Conservation (phyloP, 1,140 invertebrate species). For the Goniozus legneri region DNA sequence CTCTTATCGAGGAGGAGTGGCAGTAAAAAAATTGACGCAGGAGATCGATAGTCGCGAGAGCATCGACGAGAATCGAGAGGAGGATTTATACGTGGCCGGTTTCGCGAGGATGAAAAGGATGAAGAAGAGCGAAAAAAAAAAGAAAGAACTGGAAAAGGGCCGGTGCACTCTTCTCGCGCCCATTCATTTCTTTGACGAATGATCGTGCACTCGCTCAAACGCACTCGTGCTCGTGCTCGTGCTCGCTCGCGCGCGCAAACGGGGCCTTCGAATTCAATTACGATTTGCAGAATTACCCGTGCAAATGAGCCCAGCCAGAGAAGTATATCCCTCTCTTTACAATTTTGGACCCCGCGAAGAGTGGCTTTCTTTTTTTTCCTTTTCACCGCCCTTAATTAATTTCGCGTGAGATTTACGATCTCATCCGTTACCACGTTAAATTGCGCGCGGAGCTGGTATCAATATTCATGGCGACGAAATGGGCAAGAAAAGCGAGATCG, state of each 20-base stretch:
- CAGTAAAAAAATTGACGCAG: no score
- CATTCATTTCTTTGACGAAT: constrained; percentile 34
- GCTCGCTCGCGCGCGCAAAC: not conserved
- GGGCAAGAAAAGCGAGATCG: no score
- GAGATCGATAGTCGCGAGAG: no score
- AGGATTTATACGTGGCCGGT: no score
- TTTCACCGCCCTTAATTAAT: constrained; percentile 24
- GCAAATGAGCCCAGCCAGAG: constrained; percentile 21
- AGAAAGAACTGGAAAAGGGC: not conserved
- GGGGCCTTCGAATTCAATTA: constrained; percentile 28
- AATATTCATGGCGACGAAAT: constrained; percentile 24
- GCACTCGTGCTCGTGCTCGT: not conserved
- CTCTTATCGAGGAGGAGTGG: no score
- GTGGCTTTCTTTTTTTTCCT: not conserved
- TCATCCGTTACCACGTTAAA: constrained; percentile 29
- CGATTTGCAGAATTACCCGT: constrained; percentile 31
- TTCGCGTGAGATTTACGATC: constrained; percentile 28
- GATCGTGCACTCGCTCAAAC: constrained; percentile 4
- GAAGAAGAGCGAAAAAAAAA: not conserved
- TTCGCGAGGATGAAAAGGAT: no score
- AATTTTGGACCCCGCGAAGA: constrained; percentile 14
- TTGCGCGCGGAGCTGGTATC: constrained; percentile 24
- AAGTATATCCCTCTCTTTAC: not conserved
- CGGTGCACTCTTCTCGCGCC: not conserved
- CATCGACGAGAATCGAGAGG: no score